These are phyloP conservation scores for Carettochelys insculpta DNA, from an alignment of 2,113 vertebrate genomes.

Conservation along the genomic window DNA sequence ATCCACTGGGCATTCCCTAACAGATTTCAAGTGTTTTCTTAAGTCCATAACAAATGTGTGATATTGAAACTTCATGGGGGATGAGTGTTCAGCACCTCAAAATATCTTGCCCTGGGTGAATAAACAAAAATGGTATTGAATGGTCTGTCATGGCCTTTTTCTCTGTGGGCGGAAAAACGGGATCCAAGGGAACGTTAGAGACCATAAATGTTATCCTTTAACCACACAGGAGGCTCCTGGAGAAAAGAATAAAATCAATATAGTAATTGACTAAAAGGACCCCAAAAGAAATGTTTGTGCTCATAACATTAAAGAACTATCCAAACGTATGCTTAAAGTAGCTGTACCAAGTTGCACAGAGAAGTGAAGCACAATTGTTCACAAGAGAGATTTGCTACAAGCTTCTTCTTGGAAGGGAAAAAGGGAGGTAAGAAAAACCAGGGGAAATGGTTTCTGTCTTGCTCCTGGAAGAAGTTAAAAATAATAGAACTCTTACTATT, in stretches of 20 bases:
- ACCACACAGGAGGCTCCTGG: background rate
- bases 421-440: constrained; percentile 20
- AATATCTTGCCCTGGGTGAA: background rate
- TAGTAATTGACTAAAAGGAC: constrained; percentile 20
- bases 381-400: constrained; percentile 38
- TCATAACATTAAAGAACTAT: background rate
- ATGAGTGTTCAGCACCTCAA: background rate
- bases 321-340: background rate
- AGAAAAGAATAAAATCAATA: background rate
- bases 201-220: background rate
- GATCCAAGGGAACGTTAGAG: background rate
- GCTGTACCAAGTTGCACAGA: background rate
- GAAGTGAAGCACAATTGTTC: constrained; percentile 42
- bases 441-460: constrained; percentile 45
- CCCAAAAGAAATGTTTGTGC: constrained; percentile 36
- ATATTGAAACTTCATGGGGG: background rate
- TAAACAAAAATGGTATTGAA: background rate
- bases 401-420: background rate
- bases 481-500: constrained; percentile 44
- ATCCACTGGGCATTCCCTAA: background rate
- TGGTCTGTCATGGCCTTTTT: background rate
- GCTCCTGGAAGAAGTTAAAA: constrained; percentile 38
- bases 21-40: background rate
- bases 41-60: background rate
- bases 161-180: background rate